Conservation (phyloP, 2,888 invertebrate genomes). For the Chaetogeoica ovagalla region DNA sequence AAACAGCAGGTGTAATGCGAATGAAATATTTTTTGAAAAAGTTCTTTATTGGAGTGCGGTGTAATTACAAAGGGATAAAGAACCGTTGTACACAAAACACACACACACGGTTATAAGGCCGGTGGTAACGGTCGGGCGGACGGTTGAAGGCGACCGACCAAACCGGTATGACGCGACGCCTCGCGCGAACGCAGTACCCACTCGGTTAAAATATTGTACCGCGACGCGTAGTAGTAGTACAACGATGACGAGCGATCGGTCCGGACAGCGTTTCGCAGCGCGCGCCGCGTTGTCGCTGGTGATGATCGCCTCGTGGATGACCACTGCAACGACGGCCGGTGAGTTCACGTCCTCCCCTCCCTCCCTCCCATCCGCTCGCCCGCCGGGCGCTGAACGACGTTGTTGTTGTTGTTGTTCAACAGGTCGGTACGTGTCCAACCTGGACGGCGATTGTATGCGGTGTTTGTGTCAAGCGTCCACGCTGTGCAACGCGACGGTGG, state of each 20-base stretch:
- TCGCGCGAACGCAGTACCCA: neutral
- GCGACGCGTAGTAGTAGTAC: neutral
- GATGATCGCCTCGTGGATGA: slow-evolving; percentile 31
- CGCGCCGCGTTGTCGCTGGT: slow-evolving; percentile 1
- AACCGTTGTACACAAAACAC: too few relatives aligned
- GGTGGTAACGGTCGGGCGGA: too few relatives aligned
- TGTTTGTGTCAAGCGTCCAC: slow-evolving; percentile 67
- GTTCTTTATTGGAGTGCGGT: too few relatives aligned
- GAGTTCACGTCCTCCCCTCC: neutral
- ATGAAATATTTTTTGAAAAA: too few relatives aligned
- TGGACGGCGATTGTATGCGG: slow-evolving; percentile 64
- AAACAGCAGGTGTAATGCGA: too few relatives aligned
- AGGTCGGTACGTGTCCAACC: slow-evolving; percentile 60
- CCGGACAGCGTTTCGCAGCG: slow-evolving; percentile 5
- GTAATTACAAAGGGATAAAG: too few relatives aligned
- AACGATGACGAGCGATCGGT: slow-evolving; percentile 19
- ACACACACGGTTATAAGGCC: too few relatives aligned
- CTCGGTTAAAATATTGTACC: too few relatives aligned
- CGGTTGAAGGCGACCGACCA: too few relatives aligned
- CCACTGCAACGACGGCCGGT: slow-evolving; percentile 21
- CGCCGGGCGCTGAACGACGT: too few relatives aligned
- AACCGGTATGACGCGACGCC: neutral
- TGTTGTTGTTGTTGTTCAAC: neutral
- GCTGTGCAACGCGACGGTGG: slow-evolving; percentile 63
- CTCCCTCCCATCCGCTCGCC: neutral